Conservation (phyloP, 2,888 invertebrate species). For the Oasisia sp. region DNA sequence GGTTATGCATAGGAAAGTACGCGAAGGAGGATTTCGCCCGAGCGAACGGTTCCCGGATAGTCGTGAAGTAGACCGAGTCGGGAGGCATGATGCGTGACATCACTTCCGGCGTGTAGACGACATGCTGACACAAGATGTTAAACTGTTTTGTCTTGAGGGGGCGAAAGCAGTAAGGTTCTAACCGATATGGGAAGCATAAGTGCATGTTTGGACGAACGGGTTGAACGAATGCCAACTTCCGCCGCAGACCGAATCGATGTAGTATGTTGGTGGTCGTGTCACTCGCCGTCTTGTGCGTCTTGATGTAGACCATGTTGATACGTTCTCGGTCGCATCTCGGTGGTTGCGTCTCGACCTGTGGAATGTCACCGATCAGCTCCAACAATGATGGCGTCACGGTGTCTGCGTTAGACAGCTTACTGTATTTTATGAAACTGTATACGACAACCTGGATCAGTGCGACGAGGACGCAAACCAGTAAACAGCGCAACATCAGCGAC, state of each 20-base stretch:
- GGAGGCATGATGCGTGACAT: conserved; percentile 55
- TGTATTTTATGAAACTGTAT: background rate
- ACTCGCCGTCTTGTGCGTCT: conserved; percentile 19
- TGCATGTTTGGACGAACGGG: background rate
- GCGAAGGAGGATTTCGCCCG: conserved; percentile 58
- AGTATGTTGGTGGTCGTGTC: conserved; percentile 22
- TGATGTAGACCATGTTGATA: conserved; percentile 18
- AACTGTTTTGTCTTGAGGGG: conserved; percentile 43
- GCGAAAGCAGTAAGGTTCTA: conserved; percentile 51
- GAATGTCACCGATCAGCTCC: background rate
- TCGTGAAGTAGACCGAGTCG: conserved; percentile 54
- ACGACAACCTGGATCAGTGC: background rate
- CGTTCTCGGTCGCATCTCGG: background rate
- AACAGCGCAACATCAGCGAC: background rate
- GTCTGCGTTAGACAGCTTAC: background rate
- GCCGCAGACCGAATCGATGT: conserved; percentile 17
- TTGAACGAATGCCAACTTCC: background rate
- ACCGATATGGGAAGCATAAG: conserved; percentile 60
- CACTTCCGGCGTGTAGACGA: conserved; percentile 53
- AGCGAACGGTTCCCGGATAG: conserved; percentile 57
- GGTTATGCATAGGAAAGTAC: conserved; percentile 52
- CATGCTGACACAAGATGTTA: conserved; percentile 58
- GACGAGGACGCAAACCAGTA: background rate
- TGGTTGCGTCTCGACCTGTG: background rate
- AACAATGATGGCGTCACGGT: background rate